Conservation (phyloP, 2,113 vertebrate species). For the Cebus imitator region DNA sequence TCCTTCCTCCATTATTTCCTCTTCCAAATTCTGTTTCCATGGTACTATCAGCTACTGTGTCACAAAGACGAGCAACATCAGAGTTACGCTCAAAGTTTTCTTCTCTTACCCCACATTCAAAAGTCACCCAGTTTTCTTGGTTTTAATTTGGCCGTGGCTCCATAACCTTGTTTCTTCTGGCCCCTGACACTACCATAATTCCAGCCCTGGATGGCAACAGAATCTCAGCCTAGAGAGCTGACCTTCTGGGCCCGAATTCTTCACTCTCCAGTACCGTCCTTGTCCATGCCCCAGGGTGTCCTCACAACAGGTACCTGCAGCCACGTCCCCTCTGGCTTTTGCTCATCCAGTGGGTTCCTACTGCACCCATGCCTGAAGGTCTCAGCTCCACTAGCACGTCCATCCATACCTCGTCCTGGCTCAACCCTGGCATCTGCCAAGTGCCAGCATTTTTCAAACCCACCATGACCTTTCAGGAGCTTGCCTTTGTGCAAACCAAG, state of each 20-base stretch:
- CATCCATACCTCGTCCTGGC: accelerated
- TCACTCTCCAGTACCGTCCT: neutral
- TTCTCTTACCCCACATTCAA: neutral
- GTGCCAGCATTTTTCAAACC: neutral
- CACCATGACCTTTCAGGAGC: too few species aligned
- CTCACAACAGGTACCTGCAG: accelerated
- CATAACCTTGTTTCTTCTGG: neutral
- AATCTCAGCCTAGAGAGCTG: accelerated
- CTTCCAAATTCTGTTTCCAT: neutral
- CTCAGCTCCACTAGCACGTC: accelerated
- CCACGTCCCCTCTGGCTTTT: neutral
- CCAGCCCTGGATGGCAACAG: neutral
- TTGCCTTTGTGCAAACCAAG: neutral
- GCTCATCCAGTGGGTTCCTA: neutral
- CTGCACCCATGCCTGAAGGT: neutral
- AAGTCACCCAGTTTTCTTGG: neutral
- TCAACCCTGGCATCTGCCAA: neutral
- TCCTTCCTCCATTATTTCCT: neutral
- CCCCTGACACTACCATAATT: neutral
- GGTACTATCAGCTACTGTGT: neutral
- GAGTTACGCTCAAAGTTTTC: neutral
- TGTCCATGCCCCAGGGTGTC: accelerated
- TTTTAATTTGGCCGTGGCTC: neutral
- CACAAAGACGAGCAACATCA: neutral
- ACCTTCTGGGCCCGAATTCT: accelerated